Evolutionary conservation across 2,113 vertebrate species (phyloP).

Genomic region (Pycnonotus jocosus): DNA sequence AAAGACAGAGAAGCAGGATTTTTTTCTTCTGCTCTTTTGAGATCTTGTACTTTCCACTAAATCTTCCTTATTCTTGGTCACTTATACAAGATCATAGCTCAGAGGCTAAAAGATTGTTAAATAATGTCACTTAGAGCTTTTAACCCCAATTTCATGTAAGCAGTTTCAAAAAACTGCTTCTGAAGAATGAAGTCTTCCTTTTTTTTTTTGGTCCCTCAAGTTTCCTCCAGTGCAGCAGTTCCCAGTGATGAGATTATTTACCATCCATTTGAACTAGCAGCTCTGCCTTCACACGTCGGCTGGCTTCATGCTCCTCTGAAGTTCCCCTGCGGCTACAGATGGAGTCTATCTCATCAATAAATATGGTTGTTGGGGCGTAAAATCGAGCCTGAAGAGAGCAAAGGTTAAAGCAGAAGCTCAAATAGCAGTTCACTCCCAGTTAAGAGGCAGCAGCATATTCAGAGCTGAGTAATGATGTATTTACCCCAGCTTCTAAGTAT

Average conservation of each 20-base stretch:
- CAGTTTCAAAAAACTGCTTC: not conserved
- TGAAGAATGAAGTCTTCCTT: not conserved
- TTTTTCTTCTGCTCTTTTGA: not conserved
- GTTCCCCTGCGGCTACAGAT: constrained; percentile 97
- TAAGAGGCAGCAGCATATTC: not conserved
- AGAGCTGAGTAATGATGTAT: not conserved
- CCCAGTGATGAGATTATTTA: constrained; percentile 55
- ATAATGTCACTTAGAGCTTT: not conserved
- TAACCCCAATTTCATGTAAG: not conserved
- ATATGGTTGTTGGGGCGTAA: constrained; percentile 96
- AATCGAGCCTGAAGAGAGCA: constrained; percentile 84
- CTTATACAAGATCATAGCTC: not conserved
- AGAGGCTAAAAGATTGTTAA: not conserved
- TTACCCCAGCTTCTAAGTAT: not conserved
- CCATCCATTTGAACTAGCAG: constrained; percentile 98
- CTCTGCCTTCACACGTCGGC: constrained; percentile 93
- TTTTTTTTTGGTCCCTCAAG: not conserved
- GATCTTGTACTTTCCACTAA: not conserved
- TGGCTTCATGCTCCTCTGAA: constrained; percentile 96
- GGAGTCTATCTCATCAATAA: constrained; percentile 98
- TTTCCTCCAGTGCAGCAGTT: not conserved
- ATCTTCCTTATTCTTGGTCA: not conserved
- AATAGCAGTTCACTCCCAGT: not conserved
- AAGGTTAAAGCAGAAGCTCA: constrained; percentile 16
- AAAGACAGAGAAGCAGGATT: not conserved